A percentile compares a stretch with the other conserved stretches of the same genome.
Evolutionary conservation across 2,797 vertebrate genomes (phyloP).

Genomic region (Clarias platycephalus): DNA sequence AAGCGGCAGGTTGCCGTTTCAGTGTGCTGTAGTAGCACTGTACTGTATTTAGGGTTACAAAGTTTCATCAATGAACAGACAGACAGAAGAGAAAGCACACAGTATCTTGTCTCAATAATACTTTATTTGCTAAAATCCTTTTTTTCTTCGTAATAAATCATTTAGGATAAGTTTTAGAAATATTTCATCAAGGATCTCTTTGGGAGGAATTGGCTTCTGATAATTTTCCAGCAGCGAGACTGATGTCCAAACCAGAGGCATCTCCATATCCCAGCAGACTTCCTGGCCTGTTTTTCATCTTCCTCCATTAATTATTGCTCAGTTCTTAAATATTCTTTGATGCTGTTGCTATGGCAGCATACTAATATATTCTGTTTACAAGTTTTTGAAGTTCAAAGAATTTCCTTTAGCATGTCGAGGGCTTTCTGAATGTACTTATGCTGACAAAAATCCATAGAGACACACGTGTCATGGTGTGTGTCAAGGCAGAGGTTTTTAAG

Average conservation of each 20-base stretch:
- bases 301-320: not conserved
- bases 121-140: not conserved
- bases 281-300: not conserved
- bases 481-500: not conserved
- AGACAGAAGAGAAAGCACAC: too few species aligned
- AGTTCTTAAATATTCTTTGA: not conserved
- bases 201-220: not conserved
- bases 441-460: not conserved
- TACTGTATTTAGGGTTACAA: too few species aligned
- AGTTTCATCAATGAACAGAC: too few species aligned
- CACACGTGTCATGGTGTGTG: not conserved
- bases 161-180: not conserved
- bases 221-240: not conserved
- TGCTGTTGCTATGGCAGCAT: constrained; percentile 8
- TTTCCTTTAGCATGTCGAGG: not conserved
- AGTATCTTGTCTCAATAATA: too few species aligned
- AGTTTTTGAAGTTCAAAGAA: not conserved
- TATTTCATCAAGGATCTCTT: not conserved
- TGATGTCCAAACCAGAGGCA: constrained; percentile 8
- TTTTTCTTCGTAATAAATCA: not conserved
- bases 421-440: not conserved
- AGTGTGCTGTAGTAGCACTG: too few species aligned
- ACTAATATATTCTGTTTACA: not conserved
- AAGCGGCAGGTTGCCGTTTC: too few species aligned
- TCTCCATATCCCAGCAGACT: not conserved